phyloP scores from a whole-genome alignment of 1,140 invertebrate genomes.

The Battus philenor region DNA sequence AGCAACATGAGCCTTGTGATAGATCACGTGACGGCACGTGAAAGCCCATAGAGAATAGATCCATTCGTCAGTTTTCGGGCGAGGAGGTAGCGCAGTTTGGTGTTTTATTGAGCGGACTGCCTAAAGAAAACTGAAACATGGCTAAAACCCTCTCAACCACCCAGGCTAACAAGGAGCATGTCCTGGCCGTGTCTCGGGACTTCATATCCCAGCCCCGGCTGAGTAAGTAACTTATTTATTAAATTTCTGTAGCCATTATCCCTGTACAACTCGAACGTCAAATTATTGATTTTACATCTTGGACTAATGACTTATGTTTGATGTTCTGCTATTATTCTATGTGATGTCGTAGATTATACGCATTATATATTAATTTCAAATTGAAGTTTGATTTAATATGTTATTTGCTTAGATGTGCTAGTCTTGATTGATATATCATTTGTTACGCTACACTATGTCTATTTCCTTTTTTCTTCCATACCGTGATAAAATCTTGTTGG shows the following conservation, averaged over 20 bases:
- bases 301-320: slow-evolving; percentile 27
- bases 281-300: slow-evolving; percentile 55
- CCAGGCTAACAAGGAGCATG: slow-evolving; percentile 82
- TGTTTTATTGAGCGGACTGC: slow-evolving; percentile 55
- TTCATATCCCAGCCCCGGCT: slow-evolving; percentile 98
- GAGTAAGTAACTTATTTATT: slow-evolving; percentile 83
- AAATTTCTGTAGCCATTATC: slow-evolving; percentile 14
- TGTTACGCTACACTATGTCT: slow-evolving; percentile 6
- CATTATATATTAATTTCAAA: neutral
- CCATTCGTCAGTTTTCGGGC: slow-evolving; percentile 76
- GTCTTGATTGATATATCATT: slow-evolving; percentile 12
- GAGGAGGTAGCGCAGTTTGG: slow-evolving; percentile 60
- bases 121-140: slow-evolving; percentile 61
- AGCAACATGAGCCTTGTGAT: slow-evolving; percentile 62
- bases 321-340: slow-evolving; percentile 14
- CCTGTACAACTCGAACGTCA: slow-evolving; percentile 35
- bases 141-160: slow-evolving; percentile 43
- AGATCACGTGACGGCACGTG: slow-evolving; percentile 77
- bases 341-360: slow-evolving; percentile 1
- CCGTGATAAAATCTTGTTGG: too few relatives aligned
- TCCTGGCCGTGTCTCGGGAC: slow-evolving; percentile 94
- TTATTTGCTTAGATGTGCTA: slow-evolving; percentile 4
- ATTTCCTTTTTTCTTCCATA: too few relatives aligned
- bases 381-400: neutral
- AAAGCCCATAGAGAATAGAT: slow-evolving; percentile 71